phyloP scores from a whole-genome alignment of 1,140 invertebrate species.

The Eueides isabella region DNA sequence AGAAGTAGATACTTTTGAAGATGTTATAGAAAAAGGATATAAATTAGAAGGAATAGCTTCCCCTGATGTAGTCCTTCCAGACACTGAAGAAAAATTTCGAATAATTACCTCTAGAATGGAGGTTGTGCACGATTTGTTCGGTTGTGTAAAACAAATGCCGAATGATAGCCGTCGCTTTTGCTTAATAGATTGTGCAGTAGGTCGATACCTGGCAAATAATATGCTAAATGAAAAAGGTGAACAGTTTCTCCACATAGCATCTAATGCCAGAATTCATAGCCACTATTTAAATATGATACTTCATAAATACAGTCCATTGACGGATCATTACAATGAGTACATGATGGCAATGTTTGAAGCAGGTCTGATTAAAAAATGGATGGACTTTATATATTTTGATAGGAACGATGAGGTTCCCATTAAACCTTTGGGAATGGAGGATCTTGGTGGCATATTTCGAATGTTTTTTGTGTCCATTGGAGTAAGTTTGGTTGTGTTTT shows the following conservation, averaged over 20 bases:
- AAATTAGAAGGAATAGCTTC: constrained; percentile 71
- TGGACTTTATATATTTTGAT: constrained; percentile 47
- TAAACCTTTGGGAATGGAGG: constrained; percentile 44
- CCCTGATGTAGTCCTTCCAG: constrained; percentile 71
- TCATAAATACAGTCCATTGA: constrained; percentile 60
- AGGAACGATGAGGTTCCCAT: constrained; percentile 44
- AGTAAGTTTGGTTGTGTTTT: constrained; percentile 52
- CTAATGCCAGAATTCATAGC: constrained; percentile 71
- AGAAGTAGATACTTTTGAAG: constrained; percentile 74
- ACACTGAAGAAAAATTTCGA: constrained; percentile 59
- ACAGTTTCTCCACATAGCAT: constrained; percentile 71
- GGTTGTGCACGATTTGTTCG: constrained; percentile 56
- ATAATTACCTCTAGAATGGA: constrained; percentile 65
- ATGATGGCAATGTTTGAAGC: constrained; percentile 59
- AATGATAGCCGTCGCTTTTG: constrained; percentile 68
- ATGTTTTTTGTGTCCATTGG: constrained; percentile 47
- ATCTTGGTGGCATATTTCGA: constrained; percentile 60
- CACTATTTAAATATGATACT: constrained; percentile 68
- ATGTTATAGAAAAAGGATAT: constrained; percentile 69
- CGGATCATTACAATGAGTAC: constrained; percentile 56
- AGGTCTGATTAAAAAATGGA: constrained; percentile 49
- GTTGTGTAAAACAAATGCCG: constrained; percentile 61
- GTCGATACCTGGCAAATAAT: constrained; percentile 65
- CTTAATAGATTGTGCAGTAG: constrained; percentile 72
- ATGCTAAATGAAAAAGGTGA: constrained; percentile 66